Percentiles rank a stretch among this genome's conserved stretches.
These are phyloP conservation scores for Bicyclus anynana DNA, from an alignment of 1,140 invertebrate species.

Conservation along the genomic window DNA sequence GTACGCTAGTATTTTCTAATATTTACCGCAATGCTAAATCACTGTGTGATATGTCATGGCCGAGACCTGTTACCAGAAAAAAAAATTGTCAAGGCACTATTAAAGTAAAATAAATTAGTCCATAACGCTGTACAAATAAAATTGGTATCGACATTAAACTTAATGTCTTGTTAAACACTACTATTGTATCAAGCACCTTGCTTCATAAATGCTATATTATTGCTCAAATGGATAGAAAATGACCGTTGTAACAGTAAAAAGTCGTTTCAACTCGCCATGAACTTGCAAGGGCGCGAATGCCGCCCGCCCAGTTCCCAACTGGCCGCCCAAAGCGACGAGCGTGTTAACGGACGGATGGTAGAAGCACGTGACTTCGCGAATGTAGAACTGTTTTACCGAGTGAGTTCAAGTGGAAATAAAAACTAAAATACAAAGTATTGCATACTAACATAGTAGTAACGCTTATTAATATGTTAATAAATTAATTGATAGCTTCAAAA, in stretches of 20 bases:
- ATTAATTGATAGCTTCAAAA: background rate
- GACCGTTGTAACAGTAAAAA: constrained; percentile 14
- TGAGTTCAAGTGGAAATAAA: background rate
- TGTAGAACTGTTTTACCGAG: constrained; percentile 3
- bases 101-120: background rate
- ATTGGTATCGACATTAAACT: background rate
- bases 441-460: background rate
- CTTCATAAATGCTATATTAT: constrained; percentile 7
- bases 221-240: constrained; percentile 16
- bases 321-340: constrained; percentile 46
- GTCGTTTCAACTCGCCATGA: constrained; percentile 47
- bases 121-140: background rate
- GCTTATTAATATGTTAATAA: background rate
- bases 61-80: no score
- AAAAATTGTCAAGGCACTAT: no score
- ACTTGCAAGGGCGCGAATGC: constrained; percentile 62
- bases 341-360: constrained; percentile 19
- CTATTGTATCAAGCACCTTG: background rate
- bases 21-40: no score
- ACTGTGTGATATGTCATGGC: no score
- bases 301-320: constrained; percentile 63
- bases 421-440: background rate
- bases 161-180: background rate
- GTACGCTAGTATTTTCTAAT: no score
- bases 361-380: constrained; percentile 18